A percentile compares a stretch with the other conserved stretches of the same genome.
These are phyloP conservation scores for Stenodema calcarata DNA, from an alignment of 2,888 invertebrate genomes.

Conservation along the genomic window DNA sequence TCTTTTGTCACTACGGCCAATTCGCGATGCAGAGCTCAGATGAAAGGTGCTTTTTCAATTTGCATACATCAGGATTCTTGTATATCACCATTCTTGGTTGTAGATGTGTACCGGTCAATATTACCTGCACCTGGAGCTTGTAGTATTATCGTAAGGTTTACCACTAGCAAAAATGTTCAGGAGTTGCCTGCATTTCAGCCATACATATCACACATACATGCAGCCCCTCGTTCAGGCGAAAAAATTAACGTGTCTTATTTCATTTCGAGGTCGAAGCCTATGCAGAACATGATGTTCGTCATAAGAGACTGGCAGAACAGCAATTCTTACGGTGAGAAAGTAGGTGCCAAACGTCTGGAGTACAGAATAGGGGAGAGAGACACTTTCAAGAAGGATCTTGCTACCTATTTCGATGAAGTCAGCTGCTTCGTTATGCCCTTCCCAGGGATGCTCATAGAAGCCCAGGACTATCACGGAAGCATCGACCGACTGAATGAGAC, in stretches of 20 bases:
- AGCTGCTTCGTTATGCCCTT: background rate
- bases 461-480: background rate
- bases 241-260: background rate
- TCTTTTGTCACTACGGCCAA: background rate
- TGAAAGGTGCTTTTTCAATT: background rate
- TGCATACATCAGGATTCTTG: no score
- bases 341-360: background rate
- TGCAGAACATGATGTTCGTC: background rate
- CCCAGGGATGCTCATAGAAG: background rate
- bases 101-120: no score
- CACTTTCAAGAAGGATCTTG: background rate
- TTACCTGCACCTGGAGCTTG: no score
- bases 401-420: background rate
- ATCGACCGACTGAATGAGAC: background rate
- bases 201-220: no score
- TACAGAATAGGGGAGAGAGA: background rate
- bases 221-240: no score
- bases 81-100: no score
- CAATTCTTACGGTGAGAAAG: background rate
- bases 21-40: background rate
- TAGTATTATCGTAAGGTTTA: no score
- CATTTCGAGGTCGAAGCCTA: background rate
- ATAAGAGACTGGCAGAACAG: background rate
- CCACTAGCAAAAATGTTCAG: no score
- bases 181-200: no score